A percentile compares a stretch with the other conserved stretches of the same genome.
phyloP scores from a whole-genome alignment of 92 coral and sea anemone species.

The Epizoanthus ramosus region DNA sequence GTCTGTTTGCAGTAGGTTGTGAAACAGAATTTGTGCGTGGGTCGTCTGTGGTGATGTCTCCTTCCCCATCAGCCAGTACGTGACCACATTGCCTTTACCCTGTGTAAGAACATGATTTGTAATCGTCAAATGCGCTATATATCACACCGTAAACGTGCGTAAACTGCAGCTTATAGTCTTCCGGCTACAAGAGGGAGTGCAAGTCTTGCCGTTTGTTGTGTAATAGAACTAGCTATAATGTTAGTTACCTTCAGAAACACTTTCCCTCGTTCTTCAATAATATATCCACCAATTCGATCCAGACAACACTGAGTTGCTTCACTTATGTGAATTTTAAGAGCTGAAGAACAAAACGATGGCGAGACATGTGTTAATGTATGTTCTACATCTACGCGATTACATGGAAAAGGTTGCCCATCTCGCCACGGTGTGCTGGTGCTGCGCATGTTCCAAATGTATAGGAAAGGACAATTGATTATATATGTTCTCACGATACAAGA shows the following conservation, averaged over 20 bases:
- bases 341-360: conserved; percentile 31
- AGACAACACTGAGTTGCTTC: conserved; percentile 66
- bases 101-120: background rate
- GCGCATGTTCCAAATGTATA: no score
- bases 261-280: conserved; percentile 68
- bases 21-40: background rate
- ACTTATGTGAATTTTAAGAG: conserved; percentile 85
- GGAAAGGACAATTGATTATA: no score
- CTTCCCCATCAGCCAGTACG: conserved; percentile 79
- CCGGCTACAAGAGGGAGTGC: no score
- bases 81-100: conserved; percentile 87
- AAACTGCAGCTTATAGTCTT: background rate
- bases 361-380: background rate
- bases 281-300: conserved; percentile 71
- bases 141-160: background rate
- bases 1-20: background rate
- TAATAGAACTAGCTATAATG: background rate
- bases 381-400: no score
- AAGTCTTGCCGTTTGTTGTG: no score
- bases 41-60: background rate
- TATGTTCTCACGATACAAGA: no score
- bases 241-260: conserved; percentile 71
- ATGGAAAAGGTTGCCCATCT: no score
- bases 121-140: background rate
- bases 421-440: no score